Conservation (phyloP, 2,888 invertebrate genomes). For the Apodemia zela region DNA sequence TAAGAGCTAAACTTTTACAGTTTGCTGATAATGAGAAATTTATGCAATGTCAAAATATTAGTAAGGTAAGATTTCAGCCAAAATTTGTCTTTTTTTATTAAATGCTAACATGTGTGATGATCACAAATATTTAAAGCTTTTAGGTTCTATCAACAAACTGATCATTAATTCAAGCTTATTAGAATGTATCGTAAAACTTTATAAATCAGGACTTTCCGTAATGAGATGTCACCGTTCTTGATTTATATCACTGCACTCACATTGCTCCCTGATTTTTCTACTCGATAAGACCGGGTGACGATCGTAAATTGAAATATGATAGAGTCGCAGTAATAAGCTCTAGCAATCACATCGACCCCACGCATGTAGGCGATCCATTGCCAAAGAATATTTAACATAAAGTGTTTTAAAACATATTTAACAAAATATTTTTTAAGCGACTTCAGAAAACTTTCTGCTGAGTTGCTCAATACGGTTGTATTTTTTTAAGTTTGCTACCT, state of each 20-base stretch:
- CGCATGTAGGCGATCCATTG: slow-evolving; percentile 43
- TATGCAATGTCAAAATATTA: no score
- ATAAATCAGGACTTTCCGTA: slow-evolving; percentile 55
- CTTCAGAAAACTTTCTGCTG: no score
- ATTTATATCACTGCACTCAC: slow-evolving; percentile 61
- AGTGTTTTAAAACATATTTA: neutral
- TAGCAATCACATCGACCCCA: slow-evolving; percentile 65
- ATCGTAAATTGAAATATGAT: slow-evolving; percentile 81
- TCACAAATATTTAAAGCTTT: no score
- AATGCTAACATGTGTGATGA: no score
- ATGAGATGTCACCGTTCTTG: slow-evolving; percentile 73
- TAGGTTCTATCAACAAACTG: no score
- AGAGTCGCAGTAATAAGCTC: slow-evolving; percentile 73
- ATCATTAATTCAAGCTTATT: neutral
- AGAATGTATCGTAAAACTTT: slow-evolving; percentile 11
- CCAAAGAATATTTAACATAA: neutral
- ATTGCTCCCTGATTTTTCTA: slow-evolving; percentile 71
- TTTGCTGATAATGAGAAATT: no score
- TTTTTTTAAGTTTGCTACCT: no score
- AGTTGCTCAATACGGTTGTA: no score
- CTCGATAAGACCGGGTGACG: slow-evolving; percentile 74
- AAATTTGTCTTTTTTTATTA: no score
- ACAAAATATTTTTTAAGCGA: no score
- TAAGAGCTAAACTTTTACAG: no score
- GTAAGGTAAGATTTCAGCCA: no score